phyloP scores from a whole-genome alignment of 2,113 vertebrate species.

The Anoura caudifer region DNA sequence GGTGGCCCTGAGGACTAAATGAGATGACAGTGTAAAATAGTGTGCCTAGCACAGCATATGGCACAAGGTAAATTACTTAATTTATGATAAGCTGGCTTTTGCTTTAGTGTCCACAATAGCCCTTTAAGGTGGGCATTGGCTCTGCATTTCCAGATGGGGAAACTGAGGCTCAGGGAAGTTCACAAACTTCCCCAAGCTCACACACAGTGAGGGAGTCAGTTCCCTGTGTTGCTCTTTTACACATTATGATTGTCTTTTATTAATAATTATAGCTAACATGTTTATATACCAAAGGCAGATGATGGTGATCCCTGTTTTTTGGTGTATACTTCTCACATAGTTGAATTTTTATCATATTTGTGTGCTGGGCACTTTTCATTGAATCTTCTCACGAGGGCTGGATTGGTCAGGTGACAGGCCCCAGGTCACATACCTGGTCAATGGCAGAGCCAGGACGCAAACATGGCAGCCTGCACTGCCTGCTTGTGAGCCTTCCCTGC shows the following conservation, averaged over 20 bases:
- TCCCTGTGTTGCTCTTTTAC: not conserved
- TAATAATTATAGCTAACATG: not conserved
- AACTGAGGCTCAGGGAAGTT: constrained; percentile 30
- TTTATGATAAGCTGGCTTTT: not conserved
- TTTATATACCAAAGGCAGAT: not conserved
- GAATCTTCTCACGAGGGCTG: not conserved
- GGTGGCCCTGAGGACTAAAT: not conserved
- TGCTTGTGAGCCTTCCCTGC: not conserved
- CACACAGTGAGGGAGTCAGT: not conserved
- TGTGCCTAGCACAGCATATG: not conserved
- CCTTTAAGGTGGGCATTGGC: not conserved
- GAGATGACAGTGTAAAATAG: not conserved
- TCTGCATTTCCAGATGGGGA: not conserved
- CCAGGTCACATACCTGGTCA: not conserved
- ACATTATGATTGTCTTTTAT: not conserved
- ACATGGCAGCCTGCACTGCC: not conserved
- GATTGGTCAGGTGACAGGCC: not conserved
- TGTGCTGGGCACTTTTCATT: not conserved
- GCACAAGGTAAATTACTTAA: not conserved
- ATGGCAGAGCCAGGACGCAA: not conserved
- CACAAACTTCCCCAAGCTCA: not conserved
- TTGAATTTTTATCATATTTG: not conserved
- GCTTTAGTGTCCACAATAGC: not conserved
- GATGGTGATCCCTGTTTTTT: not conserved
- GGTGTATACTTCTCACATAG: not conserved